Percentiles rank a stretch among this genome's conserved stretches.
These are phyloP conservation scores for Lampris megalopsis DNA, from an alignment of 2,113 vertebrate genomes.

Conservation along the genomic window DNA sequence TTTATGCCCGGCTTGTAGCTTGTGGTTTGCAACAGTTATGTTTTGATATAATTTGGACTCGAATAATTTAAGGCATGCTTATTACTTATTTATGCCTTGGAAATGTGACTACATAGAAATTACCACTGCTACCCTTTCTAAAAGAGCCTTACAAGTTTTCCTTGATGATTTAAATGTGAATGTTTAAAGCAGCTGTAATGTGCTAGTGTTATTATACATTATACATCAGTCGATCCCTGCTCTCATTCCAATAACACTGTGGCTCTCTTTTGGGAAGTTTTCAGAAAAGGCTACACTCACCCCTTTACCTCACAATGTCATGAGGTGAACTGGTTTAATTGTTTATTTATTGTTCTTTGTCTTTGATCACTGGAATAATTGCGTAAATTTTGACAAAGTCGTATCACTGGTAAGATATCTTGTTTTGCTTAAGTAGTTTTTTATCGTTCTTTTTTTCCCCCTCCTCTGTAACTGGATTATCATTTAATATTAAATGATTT, in stretches of 20 bases:
- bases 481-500: constrained; percentile 11
- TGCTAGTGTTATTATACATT: not conserved
- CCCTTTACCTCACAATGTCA: constrained; percentile 11
- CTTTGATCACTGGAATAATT: constrained; percentile 12
- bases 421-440: not conserved
- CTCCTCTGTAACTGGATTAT: constrained; percentile 17
- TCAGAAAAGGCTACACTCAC: not conserved
- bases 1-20: not conserved
- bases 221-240: not conserved
- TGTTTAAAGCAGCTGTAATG: not conserved
- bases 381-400: constrained; percentile 26
- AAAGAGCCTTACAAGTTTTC: constrained; percentile 21
- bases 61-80: not conserved
- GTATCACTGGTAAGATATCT: not conserved
- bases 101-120: constrained; percentile 5
- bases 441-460: constrained; percentile 38
- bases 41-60: constrained; percentile 8
- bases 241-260: not conserved
- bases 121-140: not conserved
- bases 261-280: not conserved
- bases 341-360: constrained; percentile 3
- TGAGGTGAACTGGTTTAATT: constrained; percentile 25
- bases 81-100: not conserved
- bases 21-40: not conserved
- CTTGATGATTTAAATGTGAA: not conserved